Evolutionary conservation across 2,113 vertebrate species (phyloP), one percentile per base, ranked within the genome.

Genomic region (Tupaia tana): DNA sequence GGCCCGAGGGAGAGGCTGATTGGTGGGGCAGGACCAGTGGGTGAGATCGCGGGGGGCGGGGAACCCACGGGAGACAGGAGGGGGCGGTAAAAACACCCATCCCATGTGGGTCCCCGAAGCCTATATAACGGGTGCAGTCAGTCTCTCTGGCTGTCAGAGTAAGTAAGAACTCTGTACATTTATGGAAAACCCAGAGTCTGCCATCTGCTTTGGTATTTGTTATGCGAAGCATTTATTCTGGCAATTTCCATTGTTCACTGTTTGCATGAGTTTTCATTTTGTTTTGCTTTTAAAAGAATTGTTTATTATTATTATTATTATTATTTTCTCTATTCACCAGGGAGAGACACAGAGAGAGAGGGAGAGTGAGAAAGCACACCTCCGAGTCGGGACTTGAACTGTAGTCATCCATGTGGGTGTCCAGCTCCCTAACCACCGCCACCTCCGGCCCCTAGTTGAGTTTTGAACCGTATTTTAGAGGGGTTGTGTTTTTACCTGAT

Each of bases 391-490:
- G 43, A 43, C 43, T 43, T 43, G 43, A 43, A 43, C 43, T 43
- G 6, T 43, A 43, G 43, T 43, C 43, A 43, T 43, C 43, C 43
- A 43, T 3, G 43, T 43, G 43, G 43, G 43, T 43, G 43, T 43
- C 43, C 43, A 43, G 43, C 43, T 43, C 43, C 43, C 43, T 43
- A 43, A 43, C 43, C 43, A 43, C 43, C 43, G 43, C 43, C 43
- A 43, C 43, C 43, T 43, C 43, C 43, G 43, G 43, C 43, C 43
- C 43, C 43, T 43, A 43, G 4, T 43, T 43, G 43, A 43, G 29
- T 78, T 94, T 69, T 94, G 79, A 91, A 71, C 19, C 24, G 7
- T 63, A 74, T 75, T 90, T 94, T 88, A 14, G 1, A 59, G 29
- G 6, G 6, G 67, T 6, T 71, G 6, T 67, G 69, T 52, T 74